phyloP scores from a whole-genome alignment of 2,113 vertebrate species.

The Microcebus griseorufus region DNA sequence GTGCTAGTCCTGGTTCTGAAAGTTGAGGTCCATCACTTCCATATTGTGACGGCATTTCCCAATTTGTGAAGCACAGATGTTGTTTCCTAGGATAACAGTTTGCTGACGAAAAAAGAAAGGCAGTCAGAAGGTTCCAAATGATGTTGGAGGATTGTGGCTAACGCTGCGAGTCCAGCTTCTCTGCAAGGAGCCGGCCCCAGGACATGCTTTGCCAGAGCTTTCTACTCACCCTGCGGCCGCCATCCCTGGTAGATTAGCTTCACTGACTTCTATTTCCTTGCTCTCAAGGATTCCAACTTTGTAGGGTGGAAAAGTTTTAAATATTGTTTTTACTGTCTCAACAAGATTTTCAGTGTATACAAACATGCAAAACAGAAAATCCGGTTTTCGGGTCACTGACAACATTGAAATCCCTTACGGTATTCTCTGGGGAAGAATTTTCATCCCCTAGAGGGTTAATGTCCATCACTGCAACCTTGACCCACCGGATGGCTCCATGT shows the following conservation, averaged over 20 bases:
- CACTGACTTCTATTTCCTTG: neutral
- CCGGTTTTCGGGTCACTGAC: neutral
- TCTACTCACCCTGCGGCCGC: neutral
- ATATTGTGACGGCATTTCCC: neutral
- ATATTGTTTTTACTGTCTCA: neutral
- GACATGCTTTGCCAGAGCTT: neutral
- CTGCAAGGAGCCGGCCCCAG: neutral
- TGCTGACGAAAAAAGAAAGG: neutral
- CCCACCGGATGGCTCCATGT: neutral
- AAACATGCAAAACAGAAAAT: neutral
- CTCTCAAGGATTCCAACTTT: neutral
- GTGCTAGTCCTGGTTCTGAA: neutral
- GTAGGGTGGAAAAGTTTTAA: neutral
- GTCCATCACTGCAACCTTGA: neutral
- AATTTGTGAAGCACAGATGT: neutral
- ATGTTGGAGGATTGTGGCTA: neutral
- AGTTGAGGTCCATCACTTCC: neutral
- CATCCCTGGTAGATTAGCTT: neutral
- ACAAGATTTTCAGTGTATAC: neutral
- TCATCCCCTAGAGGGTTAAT: neutral
- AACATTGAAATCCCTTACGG: neutral
- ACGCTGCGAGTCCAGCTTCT: too few relatives aligned
- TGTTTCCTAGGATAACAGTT: neutral
- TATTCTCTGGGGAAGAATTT: neutral
- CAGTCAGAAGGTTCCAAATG: neutral